Percentiles rank a stretch among this genome's conserved stretches.
phyloP scores from a whole-genome alignment of 1,140 invertebrate genomes.

The Homarus americanus region DNA sequence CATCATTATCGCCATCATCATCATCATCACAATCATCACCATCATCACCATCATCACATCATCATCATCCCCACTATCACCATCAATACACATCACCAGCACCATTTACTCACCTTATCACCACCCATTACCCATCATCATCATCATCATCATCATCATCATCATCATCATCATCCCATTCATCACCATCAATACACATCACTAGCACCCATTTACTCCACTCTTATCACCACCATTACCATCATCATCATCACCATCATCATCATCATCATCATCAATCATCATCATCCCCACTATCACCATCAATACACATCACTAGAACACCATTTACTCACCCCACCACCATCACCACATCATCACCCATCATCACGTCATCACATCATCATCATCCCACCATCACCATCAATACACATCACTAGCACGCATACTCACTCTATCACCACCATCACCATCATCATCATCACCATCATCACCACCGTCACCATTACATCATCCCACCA shows the following conservation, averaged over 20 bases:
- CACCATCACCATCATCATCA: neutral
- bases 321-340: too few species aligned
- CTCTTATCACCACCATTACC: neutral
- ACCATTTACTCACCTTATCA: too few species aligned
- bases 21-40: too few species aligned
- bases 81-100: too few species aligned
- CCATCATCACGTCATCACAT: too few species aligned
- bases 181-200: neutral
- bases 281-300: neutral
- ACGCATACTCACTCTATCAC: neutral
- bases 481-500: neutral
- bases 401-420: neutral
- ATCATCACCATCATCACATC: too few species aligned
- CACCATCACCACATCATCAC: neutral
- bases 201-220: neutral
- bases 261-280: too few species aligned
- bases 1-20: too few species aligned
- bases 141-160: neutral
- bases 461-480: neutral
- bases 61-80: too few species aligned
- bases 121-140: neutral
- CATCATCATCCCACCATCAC: too few species aligned
- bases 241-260: neutral
- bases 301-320: too few species aligned
- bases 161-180: neutral